Evolutionary conservation across 2,888 invertebrate species (phyloP).

Genomic region (Schizotus pectinicornis): DNA sequence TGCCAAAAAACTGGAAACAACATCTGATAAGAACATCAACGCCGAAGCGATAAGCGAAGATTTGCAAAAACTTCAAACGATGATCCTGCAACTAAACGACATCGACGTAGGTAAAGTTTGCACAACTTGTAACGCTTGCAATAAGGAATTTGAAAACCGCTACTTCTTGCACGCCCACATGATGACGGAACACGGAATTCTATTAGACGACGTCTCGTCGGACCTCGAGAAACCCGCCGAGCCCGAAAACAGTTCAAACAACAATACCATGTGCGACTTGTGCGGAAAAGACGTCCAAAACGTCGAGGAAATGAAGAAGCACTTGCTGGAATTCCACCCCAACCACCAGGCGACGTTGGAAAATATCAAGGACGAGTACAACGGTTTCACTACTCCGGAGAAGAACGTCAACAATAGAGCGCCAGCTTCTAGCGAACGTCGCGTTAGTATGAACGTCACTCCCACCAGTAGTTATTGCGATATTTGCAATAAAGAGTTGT

Average conservation of each 20-base stretch:
- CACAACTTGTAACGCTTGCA: constrained; percentile 70
- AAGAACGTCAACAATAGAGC: constrained; percentile 53
- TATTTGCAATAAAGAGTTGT: constrained; percentile 97
- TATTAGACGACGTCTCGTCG: constrained; percentile 55
- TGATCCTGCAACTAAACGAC: constrained; percentile 88
- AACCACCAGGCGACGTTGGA: constrained; percentile 30
- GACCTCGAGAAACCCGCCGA: constrained; percentile 54
- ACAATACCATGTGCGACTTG: constrained; percentile 56
- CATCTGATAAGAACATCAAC: constrained; percentile 51
- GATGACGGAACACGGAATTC: constrained; percentile 70
- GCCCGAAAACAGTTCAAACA: constrained; percentile 50
- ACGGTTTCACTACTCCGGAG: constrained; percentile 60
- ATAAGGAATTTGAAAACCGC: constrained; percentile 74
- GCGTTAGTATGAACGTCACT: constrained; percentile 67
- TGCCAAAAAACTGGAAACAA: constrained; percentile 20
- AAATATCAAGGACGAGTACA: constrained; percentile 48
- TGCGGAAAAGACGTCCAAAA: constrained; percentile 59
- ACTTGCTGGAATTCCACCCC: constrained; percentile 72
- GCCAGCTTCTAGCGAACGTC: constrained; percentile 58
- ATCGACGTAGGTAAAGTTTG: constrained; percentile 67
- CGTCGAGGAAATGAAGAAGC: constrained; percentile 72
- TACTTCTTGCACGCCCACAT: constrained; percentile 74
- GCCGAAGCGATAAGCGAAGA: constrained; percentile 80
- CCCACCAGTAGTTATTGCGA: constrained; percentile 92
- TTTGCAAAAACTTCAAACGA: constrained; percentile 86